Conservation (phyloP, 2,888 invertebrate species). For the Dolichopus griseipennis region DNA sequence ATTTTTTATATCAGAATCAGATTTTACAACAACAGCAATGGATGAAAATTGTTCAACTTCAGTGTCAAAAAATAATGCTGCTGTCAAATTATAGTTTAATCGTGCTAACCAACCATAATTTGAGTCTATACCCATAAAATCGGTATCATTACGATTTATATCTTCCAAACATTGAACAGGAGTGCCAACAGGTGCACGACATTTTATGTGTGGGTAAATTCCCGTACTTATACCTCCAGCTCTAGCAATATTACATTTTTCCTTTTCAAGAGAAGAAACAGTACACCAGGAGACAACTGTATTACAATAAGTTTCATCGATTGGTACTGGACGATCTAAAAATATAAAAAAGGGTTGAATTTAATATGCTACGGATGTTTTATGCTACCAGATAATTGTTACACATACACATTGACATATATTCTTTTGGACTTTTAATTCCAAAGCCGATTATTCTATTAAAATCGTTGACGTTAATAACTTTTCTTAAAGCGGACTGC, state of each 20-base stretch:
- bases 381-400: neutral
- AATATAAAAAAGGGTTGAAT: neutral
- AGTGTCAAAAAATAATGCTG: conserved; percentile 54
- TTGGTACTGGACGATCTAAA: conserved; percentile 26
- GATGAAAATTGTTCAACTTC: conserved; percentile 43
- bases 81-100: conserved; percentile 45
- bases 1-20: conserved; percentile 40
- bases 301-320: conserved; percentile 18
- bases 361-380: neutral
- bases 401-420: neutral
- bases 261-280: conserved; percentile 44
- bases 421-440: neutral
- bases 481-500: neutral
- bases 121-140: conserved; percentile 53
- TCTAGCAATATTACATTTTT: conserved; percentile 54
- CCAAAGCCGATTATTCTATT: neutral
- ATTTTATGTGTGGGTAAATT: conserved; percentile 49
- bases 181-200: conserved; percentile 44
- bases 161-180: conserved; percentile 49
- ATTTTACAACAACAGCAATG: conserved; percentile 49
- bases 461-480: neutral
- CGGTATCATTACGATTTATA: conserved; percentile 46
- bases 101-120: conserved; percentile 56
- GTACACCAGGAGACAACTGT: conserved; percentile 55
- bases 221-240: conserved; percentile 50